A percentile compares a stretch with the other conserved stretches of the same genome.
Evolutionary conservation across 2,797 vertebrate species (phyloP).

Genomic region (Sylvilagus floridanus): DNA sequence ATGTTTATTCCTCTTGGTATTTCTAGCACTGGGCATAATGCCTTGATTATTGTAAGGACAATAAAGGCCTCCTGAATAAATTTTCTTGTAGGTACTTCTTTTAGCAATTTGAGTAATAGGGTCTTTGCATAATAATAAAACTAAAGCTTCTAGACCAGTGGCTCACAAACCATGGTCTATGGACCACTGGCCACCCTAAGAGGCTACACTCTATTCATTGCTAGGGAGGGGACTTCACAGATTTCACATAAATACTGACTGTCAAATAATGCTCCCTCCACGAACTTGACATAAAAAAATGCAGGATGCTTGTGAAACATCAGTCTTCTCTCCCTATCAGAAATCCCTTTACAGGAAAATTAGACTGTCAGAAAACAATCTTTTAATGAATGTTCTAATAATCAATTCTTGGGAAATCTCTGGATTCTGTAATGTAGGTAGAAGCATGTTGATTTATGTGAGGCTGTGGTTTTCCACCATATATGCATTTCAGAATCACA

Average conservation of each 20-base stretch:
- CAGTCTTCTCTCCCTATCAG: not conserved
- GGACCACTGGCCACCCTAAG: not conserved
- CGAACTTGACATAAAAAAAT: not conserved
- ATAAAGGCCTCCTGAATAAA: not conserved
- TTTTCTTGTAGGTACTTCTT: not conserved
- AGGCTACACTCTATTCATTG: not conserved
- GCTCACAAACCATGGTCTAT: not conserved
- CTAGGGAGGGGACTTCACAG: not conserved
- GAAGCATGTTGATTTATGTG: not conserved
- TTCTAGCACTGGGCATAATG: not conserved
- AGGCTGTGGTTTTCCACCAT: not conserved
- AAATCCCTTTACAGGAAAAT: not conserved
- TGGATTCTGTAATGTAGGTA: not conserved
- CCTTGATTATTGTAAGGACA: not conserved
- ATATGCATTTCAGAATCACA: not conserved
- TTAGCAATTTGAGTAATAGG: not conserved
- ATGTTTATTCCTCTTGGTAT: not conserved
- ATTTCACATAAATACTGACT: not conserved
- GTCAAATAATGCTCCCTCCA: not conserved
- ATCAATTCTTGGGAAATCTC: not conserved
- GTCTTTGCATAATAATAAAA: conserved; percentile 12
- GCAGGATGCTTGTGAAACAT: not conserved
- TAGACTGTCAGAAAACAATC: not conserved
- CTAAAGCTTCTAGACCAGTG: not conserved
- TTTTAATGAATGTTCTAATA: not conserved